Percentiles rank a stretch among this genome's conserved stretches.
phyloP scores from a whole-genome alignment of 1,140 invertebrate genomes.

The Zaprionus gabonicus region DNA sequence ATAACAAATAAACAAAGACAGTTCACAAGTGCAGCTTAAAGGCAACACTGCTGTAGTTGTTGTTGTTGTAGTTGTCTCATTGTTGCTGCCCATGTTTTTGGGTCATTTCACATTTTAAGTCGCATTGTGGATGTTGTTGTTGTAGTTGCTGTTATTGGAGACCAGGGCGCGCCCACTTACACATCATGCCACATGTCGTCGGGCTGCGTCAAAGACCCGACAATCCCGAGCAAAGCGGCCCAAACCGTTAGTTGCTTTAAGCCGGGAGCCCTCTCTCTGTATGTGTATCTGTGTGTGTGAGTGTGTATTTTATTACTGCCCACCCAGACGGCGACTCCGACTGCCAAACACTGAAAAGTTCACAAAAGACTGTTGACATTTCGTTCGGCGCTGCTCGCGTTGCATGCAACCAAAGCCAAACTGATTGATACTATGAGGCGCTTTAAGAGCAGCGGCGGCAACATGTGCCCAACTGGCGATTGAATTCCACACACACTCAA shows the following conservation, averaged over 20 bases:
- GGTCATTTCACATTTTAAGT: constrained; percentile 34
- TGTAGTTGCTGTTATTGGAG: constrained; percentile 13
- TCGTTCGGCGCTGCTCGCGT: constrained; percentile 19
- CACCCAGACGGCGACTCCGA: constrained; percentile 19
- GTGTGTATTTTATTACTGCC: constrained; percentile 43
- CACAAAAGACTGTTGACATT: constrained; percentile 49
- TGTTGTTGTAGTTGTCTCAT: constrained; percentile 19
- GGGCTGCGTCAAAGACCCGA: constrained; percentile 18
- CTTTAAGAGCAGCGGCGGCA: constrained; percentile 51
- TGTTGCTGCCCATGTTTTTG: constrained; percentile 27
- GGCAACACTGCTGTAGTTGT: constrained; percentile 9
- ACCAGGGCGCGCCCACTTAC: constrained; percentile 42
- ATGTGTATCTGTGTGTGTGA: not conserved
- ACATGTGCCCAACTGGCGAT: constrained; percentile 41
- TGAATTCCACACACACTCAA: constrained; percentile 50
- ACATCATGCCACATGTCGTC: constrained; percentile 38
- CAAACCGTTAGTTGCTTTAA: constrained; percentile 42
- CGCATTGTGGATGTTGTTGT: constrained; percentile 26
- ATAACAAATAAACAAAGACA: not conserved
- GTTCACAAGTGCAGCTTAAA: not conserved
- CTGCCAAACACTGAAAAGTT: constrained; percentile 27
- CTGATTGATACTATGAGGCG: constrained; percentile 73
- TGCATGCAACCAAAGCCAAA: constrained; percentile 29
- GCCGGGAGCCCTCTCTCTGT: not conserved
- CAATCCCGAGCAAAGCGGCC: constrained; percentile 16